These are phyloP conservation scores for Monodelphis domestica DNA, from an alignment of 2,797 vertebrate genomes.

Conservation along the genomic window DNA sequence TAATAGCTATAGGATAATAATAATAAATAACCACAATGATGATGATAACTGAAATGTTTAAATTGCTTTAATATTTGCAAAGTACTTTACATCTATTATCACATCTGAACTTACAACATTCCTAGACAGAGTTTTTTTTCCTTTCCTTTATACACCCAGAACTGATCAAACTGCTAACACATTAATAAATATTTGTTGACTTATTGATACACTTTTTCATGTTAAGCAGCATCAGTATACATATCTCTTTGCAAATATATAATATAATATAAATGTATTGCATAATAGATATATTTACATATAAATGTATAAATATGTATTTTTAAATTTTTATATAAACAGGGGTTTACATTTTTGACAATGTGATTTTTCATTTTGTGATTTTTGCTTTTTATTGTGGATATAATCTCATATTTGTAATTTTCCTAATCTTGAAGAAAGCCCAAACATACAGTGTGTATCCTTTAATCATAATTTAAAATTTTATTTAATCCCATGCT, in stretches of 20 bases:
- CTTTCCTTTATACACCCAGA: background rate
- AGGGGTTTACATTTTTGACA: background rate
- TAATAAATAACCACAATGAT: background rate
- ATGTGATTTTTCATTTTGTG: background rate
- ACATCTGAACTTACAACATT: background rate
- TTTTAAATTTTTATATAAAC: background rate
- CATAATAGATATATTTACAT: no score
- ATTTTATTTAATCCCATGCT: background rate
- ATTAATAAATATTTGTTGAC: background rate
- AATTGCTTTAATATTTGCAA: background rate
- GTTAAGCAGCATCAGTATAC: background rate
- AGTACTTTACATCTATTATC: background rate
- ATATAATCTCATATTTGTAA: background rate
- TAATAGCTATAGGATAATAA: background rate
- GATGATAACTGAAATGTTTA: background rate
- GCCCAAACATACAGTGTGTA: background rate
- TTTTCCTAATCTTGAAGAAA: background rate
- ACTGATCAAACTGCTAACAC: background rate
- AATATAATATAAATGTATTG: no score
- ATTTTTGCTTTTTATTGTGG: background rate
- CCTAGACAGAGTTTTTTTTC: background rate
- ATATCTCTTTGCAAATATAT: no score
- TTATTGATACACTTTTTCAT: background rate
- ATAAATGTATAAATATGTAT: no score
- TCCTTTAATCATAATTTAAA: background rate